These are phyloP conservation scores for Metellina segmentata DNA, from an alignment of 2,888 invertebrate species.

Conservation along the genomic window DNA sequence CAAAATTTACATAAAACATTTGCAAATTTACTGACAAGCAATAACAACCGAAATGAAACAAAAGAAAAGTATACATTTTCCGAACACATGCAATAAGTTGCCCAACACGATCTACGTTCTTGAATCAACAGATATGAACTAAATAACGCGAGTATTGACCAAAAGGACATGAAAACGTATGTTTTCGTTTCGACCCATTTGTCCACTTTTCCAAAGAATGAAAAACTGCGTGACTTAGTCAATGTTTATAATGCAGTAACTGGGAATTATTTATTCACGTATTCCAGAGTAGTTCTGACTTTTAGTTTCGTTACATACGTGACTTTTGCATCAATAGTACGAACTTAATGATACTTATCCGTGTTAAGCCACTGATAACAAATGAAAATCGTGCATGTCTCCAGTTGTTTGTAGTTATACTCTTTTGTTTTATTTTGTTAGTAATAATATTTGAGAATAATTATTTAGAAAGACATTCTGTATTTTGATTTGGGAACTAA, in stretches of 20 bases:
- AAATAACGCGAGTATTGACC: background rate
- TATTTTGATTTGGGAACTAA: background rate
- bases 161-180: background rate
- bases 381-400: background rate
- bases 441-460: background rate
- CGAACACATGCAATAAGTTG: background rate
- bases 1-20: background rate
- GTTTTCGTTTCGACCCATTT: constrained; percentile 3
- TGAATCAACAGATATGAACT: background rate
- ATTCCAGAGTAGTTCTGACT: constrained; percentile 16
- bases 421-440: background rate
- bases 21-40: background rate
- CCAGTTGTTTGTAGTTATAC: background rate
- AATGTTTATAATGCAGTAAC: constrained; percentile 8
- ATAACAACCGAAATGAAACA: background rate
- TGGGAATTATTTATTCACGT: constrained; percentile 18
- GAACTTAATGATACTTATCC: constrained; percentile 12
- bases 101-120: background rate
- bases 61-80: background rate
- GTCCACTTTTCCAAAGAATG: background rate
- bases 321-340: constrained; percentile 3
- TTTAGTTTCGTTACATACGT: background rate
- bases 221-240: constrained; percentile 34
- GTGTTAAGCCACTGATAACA: background rate
- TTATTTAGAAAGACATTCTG: background rate